Conservation (phyloP, 1,140 invertebrate species). For the Diabrotica undecimpunctata region DNA sequence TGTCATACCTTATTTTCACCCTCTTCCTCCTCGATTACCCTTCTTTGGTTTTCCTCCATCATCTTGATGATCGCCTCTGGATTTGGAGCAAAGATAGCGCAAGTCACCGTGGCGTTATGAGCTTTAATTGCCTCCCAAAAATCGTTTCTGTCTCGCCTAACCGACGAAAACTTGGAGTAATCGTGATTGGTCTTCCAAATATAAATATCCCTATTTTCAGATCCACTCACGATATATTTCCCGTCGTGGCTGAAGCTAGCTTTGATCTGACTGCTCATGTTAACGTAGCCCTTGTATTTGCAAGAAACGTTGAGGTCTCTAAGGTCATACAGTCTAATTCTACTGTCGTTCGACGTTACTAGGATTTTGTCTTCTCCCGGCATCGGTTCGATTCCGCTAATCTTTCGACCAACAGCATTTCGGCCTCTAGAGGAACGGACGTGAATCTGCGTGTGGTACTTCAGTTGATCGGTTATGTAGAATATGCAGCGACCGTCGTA, state of each 20-base stretch:
- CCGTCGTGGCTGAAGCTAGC: conserved; percentile 95
- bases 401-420: conserved; percentile 91
- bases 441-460: conserved; percentile 97
- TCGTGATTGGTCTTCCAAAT: conserved; percentile 97
- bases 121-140: conserved; percentile 98
- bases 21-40: conserved; percentile 19
- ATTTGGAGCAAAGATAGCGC: conserved; percentile 95
- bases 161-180: conserved; percentile 92
- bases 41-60: conserved; percentile 50
- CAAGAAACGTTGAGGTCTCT: conserved; percentile 92
- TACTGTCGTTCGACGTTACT: conserved; percentile 96
- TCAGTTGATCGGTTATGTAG: conserved; percentile 95
- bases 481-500: conserved; percentile 98
- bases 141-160: conserved; percentile 89
- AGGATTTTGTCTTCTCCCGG: conserved; percentile 95
- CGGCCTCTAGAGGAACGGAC: conserved; percentile 91
- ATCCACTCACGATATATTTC: conserved; percentile 95
- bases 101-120: conserved; percentile 93
- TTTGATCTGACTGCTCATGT: conserved; percentile 96
- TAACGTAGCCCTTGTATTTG: conserved; percentile 89
- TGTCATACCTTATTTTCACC: conserved; percentile 21
- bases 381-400: conserved; percentile 96
- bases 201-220: conserved; percentile 97
- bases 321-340: conserved; percentile 95
- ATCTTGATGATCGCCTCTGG: conserved; percentile 85